Conservation (phyloP, 2,888 invertebrate species). For the Philopedon plagiatum region DNA sequence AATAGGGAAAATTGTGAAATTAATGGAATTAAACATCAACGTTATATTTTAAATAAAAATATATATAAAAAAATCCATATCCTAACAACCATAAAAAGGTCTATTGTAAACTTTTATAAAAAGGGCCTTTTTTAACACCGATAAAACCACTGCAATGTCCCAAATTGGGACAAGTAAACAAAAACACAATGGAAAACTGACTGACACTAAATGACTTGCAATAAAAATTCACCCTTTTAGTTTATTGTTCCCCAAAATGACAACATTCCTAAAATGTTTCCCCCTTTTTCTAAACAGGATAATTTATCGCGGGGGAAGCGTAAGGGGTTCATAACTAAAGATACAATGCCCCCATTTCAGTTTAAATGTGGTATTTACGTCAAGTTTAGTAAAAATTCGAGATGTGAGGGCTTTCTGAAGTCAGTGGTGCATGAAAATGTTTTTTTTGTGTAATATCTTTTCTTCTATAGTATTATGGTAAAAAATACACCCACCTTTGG, state of each 20-base stretch:
- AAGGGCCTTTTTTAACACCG: too few relatives aligned
- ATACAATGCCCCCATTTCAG: not conserved
- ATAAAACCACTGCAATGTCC: not conserved
- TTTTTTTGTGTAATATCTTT: too few relatives aligned
- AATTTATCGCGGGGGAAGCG: not conserved
- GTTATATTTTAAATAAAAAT: too few relatives aligned
- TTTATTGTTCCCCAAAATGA: not conserved
- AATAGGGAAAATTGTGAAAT: too few relatives aligned
- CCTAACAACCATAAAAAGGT: too few relatives aligned
- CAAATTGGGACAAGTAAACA: constrained; percentile 1
- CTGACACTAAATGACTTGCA: constrained; percentile 2
- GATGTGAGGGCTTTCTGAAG: too few relatives aligned
- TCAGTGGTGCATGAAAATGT: too few relatives aligned
- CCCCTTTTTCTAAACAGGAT: not conserved
- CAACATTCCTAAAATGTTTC: not conserved
- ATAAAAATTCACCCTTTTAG: not conserved
- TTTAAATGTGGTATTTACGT: not conserved
- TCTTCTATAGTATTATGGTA: too few relatives aligned
- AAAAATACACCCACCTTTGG: too few relatives aligned
- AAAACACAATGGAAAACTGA: not conserved
- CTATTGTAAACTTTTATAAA: too few relatives aligned
- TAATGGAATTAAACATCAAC: too few relatives aligned
- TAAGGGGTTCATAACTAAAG: not conserved
- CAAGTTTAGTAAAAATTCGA: not conserved
- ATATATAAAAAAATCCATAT: too few relatives aligned